Evolutionary conservation across 2,888 invertebrate species (phyloP).

Genomic region (Dynastes grantii): DNA sequence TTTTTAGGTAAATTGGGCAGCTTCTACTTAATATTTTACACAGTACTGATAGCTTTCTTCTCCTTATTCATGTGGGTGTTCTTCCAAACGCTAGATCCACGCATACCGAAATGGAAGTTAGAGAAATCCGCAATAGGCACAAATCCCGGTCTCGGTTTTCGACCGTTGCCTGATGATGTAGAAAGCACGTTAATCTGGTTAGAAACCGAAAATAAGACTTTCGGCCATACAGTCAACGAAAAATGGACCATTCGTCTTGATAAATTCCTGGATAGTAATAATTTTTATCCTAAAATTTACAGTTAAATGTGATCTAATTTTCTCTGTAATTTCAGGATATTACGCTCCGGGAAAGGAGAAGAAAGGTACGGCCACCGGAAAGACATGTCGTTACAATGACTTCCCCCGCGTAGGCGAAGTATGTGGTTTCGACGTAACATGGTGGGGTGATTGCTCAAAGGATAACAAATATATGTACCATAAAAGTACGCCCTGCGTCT

Average conservation of each 20-base stretch:
- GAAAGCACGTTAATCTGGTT: conserved; percentile 98
- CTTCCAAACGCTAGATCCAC: conserved; percentile 90
- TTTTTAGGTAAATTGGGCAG: conserved; percentile 90
- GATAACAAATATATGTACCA: conserved; percentile 93
- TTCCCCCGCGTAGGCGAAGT: conserved; percentile 77
- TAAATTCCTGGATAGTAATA: conserved; percentile 83
- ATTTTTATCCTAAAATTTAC: not conserved
- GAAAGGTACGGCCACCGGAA: conserved; percentile 68
- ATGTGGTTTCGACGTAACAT: conserved; percentile 89
- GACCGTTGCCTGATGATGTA: conserved; percentile 93
- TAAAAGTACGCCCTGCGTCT: conserved; percentile 93
- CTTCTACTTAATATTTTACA: conserved; percentile 97
- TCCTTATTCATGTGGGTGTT: conserved; percentile 96
- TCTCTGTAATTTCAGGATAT: conserved; percentile 64
- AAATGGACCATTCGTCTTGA: conserved; percentile 86
- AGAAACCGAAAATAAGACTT: conserved; percentile 80
- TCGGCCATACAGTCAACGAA: conserved; percentile 76
- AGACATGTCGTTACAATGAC: conserved; percentile 66
- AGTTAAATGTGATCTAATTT: not conserved
- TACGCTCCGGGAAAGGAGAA: conserved; percentile 68
- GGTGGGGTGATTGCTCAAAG: conserved; percentile 86
- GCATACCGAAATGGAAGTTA: conserved; percentile 91
- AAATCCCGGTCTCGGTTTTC: conserved; percentile 96
- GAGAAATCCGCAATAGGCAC: conserved; percentile 91
- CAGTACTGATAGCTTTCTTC: conserved; percentile 91